Base-by-base conservation (phyloP, 2,113 vertebrate species). In the Xenopus laevis region DNA sequence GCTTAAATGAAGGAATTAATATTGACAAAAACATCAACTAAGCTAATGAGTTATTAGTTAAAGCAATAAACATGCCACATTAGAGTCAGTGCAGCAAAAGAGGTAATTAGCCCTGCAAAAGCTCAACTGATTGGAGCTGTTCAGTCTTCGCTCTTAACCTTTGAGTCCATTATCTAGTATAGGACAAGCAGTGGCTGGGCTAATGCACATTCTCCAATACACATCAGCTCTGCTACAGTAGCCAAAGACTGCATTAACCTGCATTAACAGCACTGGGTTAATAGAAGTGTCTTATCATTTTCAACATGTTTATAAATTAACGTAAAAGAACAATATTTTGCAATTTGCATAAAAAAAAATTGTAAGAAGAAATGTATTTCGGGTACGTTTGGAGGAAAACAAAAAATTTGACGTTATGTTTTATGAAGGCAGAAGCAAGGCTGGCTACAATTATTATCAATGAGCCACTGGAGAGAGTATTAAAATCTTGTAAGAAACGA, bases 1-100 rank as follows among this genome's bases (percentile, higher is more conserved):
- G 84, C 88, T 88, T 89, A 90, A 93, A 93, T 84, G 89, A 89
- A 95, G 82, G 92, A 91, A 95, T 92, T 89, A 92, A 94, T 96
- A 96, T 97, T 93, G 96, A 96, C 95, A 93, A 95, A 92, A 96
- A 87, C 94, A 94, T 96, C 95, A 90, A 83, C 81, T 81, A 83
- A 88, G 89, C 94, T 98, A 98, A 98, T 96, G 95, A 97, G 92
- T 86, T 93, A 93, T 94, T 96, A 92, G 93, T 96, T 95, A 95
- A 89, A 88, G 94, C 92, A 95, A 94, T 96, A 96, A 98, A 97
- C 93, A 92, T 90, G 95, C 92, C 94, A 92, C 93, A 91, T 96
- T 94, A 96, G 89, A 92, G 90, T 87, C 89, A 83, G 87, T n/a
- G 72, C 85, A 81, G 89, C 85, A 83, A n/a, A 89, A 87, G 86